Evolutionary conservation across 2,113 vertebrate species (phyloP).

Genomic region (Corythaeola cristata): DNA sequence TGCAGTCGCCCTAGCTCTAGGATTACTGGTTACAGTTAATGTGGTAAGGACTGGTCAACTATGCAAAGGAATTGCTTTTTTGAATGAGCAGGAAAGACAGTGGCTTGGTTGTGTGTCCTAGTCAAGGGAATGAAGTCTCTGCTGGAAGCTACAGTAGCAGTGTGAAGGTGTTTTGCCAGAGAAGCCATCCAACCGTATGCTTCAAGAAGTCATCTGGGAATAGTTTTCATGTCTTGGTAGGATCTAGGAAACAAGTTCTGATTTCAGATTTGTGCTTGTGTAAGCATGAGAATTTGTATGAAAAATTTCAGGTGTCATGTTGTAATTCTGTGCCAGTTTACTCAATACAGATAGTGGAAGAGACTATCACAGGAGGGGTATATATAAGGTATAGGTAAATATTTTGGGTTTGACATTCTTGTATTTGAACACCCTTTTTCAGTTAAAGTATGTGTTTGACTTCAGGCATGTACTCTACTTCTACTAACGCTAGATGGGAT

Average conservation of each 20-base stretch:
- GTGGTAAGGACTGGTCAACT: not conserved
- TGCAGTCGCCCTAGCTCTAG: not conserved
- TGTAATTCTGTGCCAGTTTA: not conserved
- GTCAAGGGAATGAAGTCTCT: not conserved
- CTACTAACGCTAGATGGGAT: not conserved
- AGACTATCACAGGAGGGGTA: not conserved
- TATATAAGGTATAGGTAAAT: not conserved
- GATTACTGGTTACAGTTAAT: rapidly evolving
- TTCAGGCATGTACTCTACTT: not conserved
- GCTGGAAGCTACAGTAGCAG: not conserved
- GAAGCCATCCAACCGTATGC: not conserved
- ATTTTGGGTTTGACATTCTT: not conserved
- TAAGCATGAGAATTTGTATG: not conserved
- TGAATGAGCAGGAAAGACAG: not conserved
- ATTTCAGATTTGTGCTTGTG: not conserved
- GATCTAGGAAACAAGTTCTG: not conserved
- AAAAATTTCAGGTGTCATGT: not conserved
- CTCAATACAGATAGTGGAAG: not conserved
- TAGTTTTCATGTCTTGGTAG: not conserved
- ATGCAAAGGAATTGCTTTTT: not conserved
- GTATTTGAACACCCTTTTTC: not conserved
- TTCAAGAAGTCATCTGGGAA: not conserved
- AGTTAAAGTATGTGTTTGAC: not conserved
- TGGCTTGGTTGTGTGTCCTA: not conserved
- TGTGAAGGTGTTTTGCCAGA: not conserved